phyloP scores from a whole-genome alignment of 2,888 invertebrate species.

The Masnerella sp. region DNA sequence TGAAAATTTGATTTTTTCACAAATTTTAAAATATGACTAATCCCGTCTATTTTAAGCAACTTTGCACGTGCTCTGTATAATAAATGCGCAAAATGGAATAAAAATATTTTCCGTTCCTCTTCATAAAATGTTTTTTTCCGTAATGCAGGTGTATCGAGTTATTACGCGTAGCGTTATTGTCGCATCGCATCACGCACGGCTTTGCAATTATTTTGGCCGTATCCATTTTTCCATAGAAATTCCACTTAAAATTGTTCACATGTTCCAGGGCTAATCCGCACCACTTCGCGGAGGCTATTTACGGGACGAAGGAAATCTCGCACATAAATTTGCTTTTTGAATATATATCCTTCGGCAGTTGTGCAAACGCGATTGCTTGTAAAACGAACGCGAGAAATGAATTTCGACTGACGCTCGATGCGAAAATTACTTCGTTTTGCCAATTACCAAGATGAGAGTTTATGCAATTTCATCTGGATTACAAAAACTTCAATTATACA shows the following conservation, averaged over 20 bases:
- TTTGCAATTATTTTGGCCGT: conserved; percentile 39
- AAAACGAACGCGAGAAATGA: conserved; percentile 27
- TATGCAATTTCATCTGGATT: conserved; percentile 25
- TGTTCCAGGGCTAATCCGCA: conserved; percentile 37
- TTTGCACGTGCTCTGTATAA: too few relatives aligned
- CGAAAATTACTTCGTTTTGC: conserved; percentile 36
- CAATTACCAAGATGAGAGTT: conserved; percentile 36
- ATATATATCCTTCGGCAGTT: conserved; percentile 48
- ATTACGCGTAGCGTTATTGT: too few relatives aligned
- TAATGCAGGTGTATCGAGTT: too few relatives aligned
- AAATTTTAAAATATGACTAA: too few relatives aligned
- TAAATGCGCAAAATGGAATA: too few relatives aligned
- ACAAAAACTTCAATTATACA: too few relatives aligned
- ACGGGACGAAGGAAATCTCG: conserved; percentile 34
- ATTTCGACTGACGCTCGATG: conserved; percentile 34
- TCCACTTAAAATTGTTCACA: conserved; percentile 43
- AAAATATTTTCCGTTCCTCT: too few relatives aligned
- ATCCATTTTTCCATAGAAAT: conserved; percentile 15
- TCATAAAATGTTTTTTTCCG: too few relatives aligned
- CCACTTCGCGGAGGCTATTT: conserved; percentile 45
- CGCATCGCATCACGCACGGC: conserved; percentile 10
- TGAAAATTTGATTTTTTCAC: too few relatives aligned
- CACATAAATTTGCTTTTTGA: conserved; percentile 52
- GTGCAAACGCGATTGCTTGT: conserved; percentile 32
- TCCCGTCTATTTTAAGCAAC: too few relatives aligned